These are phyloP conservation scores for Sinocyclocheilus grahami DNA, from an alignment of 2,113 vertebrate species.

Conservation along the genomic window DNA sequence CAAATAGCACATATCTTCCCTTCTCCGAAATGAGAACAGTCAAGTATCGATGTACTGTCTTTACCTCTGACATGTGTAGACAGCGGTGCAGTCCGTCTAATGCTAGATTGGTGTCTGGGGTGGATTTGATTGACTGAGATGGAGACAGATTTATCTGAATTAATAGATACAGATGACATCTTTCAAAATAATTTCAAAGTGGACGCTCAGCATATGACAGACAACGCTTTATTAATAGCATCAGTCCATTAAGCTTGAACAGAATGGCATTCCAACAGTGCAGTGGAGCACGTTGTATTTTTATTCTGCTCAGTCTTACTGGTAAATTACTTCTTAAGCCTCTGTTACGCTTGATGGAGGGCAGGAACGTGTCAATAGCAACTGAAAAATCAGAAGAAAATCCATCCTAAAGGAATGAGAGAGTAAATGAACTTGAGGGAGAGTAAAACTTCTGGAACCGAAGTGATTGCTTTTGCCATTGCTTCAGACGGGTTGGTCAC, in stretches of 20 bases:
- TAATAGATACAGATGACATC: conserved; percentile 12
- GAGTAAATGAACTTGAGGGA: not conserved
- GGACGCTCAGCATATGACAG: not conserved
- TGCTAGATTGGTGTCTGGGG: not conserved
- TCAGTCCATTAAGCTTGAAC: not conserved
- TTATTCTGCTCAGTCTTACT: conserved; percentile 29
- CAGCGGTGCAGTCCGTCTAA: not conserved
- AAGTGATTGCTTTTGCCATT: not conserved
- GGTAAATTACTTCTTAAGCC: not conserved
- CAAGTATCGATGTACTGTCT: not conserved
- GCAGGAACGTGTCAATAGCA: conserved; percentile 7
- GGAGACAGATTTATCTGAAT: not conserved
- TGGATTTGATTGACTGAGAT: not conserved
- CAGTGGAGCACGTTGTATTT: not conserved
- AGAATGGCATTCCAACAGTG: not conserved
- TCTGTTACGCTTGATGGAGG: not conserved
- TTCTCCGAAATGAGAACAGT: not conserved
- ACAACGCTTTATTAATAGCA: conserved; percentile 11
- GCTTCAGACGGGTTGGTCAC: not conserved
- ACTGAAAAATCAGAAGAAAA: conserved; percentile 9
- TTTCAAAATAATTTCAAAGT: conserved; percentile 10
- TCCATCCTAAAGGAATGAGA: not conserved
- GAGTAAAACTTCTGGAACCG: conserved; percentile 8
- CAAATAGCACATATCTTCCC: not conserved
- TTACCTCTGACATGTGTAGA: not conserved